Percentiles rank a stretch among this genome's conserved stretches.
These are phyloP conservation scores for Drosophila seguyi DNA, from an alignment of 1,140 invertebrate species.

Conservation along the genomic window DNA sequence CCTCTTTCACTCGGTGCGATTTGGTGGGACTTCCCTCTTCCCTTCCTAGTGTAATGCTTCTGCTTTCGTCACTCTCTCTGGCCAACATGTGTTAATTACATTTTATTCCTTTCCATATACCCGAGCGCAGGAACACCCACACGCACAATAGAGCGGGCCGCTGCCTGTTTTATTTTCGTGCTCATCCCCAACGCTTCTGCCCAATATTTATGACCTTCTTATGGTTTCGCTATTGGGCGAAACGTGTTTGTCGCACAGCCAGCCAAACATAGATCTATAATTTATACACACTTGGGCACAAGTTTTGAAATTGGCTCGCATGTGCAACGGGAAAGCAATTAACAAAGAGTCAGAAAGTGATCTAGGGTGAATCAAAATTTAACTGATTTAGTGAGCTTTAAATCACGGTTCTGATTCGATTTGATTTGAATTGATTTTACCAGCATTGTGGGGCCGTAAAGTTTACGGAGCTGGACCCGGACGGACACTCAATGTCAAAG, in stretches of 20 bases:
- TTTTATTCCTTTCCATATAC: slow-evolving; percentile 51
- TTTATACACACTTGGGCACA: slow-evolving; percentile 23
- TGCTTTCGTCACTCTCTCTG: slow-evolving; percentile 41
- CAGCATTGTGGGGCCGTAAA: background rate
- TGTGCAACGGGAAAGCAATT: slow-evolving; percentile 30
- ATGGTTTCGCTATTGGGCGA: slow-evolving; percentile 69
- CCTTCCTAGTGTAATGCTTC: slow-evolving; percentile 10
- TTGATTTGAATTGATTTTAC: slow-evolving; percentile 22
- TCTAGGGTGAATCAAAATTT: slow-evolving; percentile 1
- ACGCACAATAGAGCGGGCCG: slow-evolving; percentile 10
- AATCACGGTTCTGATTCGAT: slow-evolving; percentile 13
- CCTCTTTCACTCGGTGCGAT: slow-evolving; percentile 13
- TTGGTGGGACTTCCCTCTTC: slow-evolving; percentile 12
- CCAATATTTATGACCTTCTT: slow-evolving; percentile 76
- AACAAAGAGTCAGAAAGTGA: background rate
- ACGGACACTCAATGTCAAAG: slow-evolving; percentile 49
- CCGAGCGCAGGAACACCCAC: slow-evolving; percentile 1
- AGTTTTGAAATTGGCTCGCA: slow-evolving; percentile 29
- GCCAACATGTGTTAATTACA: slow-evolving; percentile 60
- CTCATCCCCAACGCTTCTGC: slow-evolving; percentile 49
- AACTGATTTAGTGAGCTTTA: slow-evolving; percentile 8
- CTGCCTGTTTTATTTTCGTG: slow-evolving; percentile 44
- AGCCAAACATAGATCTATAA: slow-evolving; percentile 21
- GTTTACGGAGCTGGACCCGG: slow-evolving; percentile 36
- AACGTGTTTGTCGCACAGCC: slow-evolving; percentile 68